Evolutionary conservation across 2,113 vertebrate genomes (phyloP).

Genomic region (Tyrannus savana): DNA sequence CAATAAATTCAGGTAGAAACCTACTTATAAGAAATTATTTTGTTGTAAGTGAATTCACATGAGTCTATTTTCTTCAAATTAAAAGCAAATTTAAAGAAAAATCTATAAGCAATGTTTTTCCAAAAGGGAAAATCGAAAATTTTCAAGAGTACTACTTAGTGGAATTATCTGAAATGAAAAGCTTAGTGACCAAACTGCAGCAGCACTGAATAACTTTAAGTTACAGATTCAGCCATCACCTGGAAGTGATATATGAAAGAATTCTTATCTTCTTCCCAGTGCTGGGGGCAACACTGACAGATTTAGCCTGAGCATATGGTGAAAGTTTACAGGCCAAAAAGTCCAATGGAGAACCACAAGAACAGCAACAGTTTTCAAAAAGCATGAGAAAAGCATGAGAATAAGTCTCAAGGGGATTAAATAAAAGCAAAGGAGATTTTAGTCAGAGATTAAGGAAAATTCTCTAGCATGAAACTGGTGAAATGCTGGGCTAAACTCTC

Average conservation of each 20-base stretch:
- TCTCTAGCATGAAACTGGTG: not conserved
- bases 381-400: not conserved
- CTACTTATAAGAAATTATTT: not conserved
- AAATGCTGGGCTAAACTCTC: conserved; percentile 7
- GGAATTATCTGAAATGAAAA: not conserved
- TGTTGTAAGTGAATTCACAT: not conserved
- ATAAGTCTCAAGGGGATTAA: conserved; percentile 3
- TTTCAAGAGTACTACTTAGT: not conserved
- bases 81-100: conserved; percentile 10
- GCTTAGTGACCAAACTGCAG: not conserved
- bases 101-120: not conserved
- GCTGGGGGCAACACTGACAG: not conserved
- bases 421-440: conserved; percentile 43
- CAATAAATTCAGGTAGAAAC: not conserved
- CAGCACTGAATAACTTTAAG: not conserved
- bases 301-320: not conserved
- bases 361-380: conserved; percentile 1
- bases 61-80: not conserved
- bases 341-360: not conserved
- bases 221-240: not conserved
- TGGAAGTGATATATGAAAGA: not conserved
- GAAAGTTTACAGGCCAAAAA: not conserved
- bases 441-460: not conserved
- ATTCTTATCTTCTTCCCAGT: not conserved
- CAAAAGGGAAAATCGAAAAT: not conserved